Base-by-base conservation (phyloP, 2,888 invertebrate species). In the Sericinus montela region DNA sequence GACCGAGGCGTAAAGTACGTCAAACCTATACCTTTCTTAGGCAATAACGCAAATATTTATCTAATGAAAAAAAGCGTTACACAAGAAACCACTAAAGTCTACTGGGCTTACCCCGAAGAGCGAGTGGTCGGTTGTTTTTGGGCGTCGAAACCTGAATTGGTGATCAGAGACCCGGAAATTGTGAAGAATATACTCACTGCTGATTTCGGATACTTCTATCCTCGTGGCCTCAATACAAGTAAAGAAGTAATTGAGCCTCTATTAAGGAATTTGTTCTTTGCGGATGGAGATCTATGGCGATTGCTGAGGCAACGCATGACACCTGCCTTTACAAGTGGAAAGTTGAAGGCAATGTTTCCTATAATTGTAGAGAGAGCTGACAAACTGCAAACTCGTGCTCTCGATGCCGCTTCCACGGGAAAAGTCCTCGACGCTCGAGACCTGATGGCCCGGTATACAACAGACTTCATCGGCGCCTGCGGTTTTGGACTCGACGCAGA, bases 361-460 rank as follows among this genome's bases (percentile, higher is more conserved):
- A 2, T 30, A 11, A 67, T 80, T 35, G 67, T 68, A 39, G 77
- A 75, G 56, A 70, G 79, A 15, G 76, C 80, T 8, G 74, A 75
- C 58, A 53, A 59, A 6, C 57, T 80, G 50, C 74, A 70, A 53
- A 46, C 58, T 28, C 63, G 69, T 2, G 55, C 65, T 9, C 56
- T 63, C 4, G 37, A 35, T 1, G 48, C 60, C 1, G 62, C 67
- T 3, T 58, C 69, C 10, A 51, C 54, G 0, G 65, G 62, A 0
- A 51, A 42, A n/a, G 48, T 64, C 6, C 28, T 75, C 3, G 79
- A 80, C 56, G 76, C 72, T 3, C 66, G 79, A 0, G 80, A 82
- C 46, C 68, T 80, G 16, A 78, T 80, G 80, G 76, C 72, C n/a
- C 69, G 80, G 6, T 80, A 74, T 58, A 80, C 79, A 19, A 80